These are phyloP conservation scores for Riparia riparia DNA, from an alignment of 2,113 vertebrate species.

Conservation along the genomic window DNA sequence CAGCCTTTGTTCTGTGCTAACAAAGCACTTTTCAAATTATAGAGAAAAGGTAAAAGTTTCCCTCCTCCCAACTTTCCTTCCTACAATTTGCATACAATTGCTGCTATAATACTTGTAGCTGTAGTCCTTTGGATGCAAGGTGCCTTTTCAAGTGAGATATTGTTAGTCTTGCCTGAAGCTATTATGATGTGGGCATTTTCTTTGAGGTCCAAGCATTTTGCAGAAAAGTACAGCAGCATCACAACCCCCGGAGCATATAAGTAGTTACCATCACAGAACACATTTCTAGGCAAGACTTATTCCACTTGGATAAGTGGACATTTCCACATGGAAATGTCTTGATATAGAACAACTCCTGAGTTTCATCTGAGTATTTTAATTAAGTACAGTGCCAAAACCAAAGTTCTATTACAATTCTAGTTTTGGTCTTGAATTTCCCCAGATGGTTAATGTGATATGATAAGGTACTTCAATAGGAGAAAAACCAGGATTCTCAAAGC, in stretches of 20 bases:
- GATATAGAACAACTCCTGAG: background rate
- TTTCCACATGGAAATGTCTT: background rate
- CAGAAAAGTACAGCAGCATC: background rate
- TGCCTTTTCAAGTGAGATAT: background rate
- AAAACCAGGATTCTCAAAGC: background rate
- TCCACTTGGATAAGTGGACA: background rate
- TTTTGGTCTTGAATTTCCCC: background rate
- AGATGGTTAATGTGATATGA: background rate
- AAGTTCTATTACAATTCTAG: background rate
- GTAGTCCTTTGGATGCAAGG: background rate
- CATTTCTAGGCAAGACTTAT: background rate
- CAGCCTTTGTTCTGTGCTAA: background rate
- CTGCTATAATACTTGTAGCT: background rate
- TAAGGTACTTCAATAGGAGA: background rate
- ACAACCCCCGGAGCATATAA: background rate
- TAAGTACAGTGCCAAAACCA: background rate
- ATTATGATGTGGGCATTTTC: fast-evolving
- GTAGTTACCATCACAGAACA: background rate
- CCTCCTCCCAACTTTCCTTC: background rate
- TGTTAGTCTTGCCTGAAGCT: background rate
- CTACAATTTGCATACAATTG: background rate
- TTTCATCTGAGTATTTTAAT: slow-evolving; percentile 1
- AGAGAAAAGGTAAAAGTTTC: background rate
- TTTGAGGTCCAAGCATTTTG: background rate
- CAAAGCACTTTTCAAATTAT: background rate